Conservation (phyloP, 2,797 vertebrate genomes). For the Masticophis lateralis region DNA sequence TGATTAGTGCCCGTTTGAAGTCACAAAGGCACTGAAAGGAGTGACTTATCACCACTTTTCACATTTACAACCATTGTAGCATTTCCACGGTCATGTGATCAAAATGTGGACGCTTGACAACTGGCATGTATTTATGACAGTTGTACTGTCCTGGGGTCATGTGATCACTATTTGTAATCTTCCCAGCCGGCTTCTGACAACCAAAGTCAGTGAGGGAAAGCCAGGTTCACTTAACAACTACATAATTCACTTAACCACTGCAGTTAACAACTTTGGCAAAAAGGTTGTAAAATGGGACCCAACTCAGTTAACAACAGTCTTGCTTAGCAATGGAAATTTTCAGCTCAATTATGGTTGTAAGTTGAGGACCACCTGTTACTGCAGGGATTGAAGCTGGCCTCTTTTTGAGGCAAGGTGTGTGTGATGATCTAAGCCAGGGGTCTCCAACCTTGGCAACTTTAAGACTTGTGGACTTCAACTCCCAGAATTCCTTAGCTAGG, state of each 20-base stretch:
- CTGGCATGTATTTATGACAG: background rate
- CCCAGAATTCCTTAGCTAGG: too few species aligned
- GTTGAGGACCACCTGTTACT: background rate
- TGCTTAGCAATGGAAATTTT: background rate
- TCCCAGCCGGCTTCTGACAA: background rate
- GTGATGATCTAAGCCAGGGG: background rate
- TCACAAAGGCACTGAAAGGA: too few species aligned
- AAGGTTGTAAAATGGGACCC: background rate
- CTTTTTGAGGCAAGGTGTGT: background rate
- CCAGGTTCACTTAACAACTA: too few species aligned
- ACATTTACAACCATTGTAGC: background rate
- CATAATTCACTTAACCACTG: background rate
- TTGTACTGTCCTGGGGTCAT: background rate
- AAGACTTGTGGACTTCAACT: too few species aligned
- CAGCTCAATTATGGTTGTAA: background rate
- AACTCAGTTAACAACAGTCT: background rate
- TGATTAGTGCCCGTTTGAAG: background rate
- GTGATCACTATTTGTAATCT: background rate
- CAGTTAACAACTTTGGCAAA: background rate
- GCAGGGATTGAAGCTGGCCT: too few species aligned
- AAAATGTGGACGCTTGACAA: background rate
- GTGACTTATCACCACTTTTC: background rate
- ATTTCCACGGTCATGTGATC: background rate
- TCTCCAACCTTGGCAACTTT: too few species aligned
- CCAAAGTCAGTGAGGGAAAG: background rate